Conservation (phyloP, 1,140 invertebrate genomes). For the Aphidius ervi region DNA sequence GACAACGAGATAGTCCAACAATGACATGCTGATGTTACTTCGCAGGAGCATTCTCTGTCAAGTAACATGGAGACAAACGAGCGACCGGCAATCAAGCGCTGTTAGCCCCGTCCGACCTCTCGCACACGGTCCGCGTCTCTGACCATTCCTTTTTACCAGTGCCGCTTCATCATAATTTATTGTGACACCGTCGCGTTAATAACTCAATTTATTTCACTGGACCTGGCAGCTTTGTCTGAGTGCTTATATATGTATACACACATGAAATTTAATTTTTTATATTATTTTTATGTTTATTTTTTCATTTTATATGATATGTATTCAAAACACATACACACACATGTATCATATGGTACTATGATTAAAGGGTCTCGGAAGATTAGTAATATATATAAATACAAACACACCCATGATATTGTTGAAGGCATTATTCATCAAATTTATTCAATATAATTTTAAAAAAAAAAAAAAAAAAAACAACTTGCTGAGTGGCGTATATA, state of each 20-base stretch:
- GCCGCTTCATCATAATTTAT: slow-evolving; percentile 55
- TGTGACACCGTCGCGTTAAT: slow-evolving; percentile 54
- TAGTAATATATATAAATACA: not conserved
- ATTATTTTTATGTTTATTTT: slow-evolving; percentile 13
- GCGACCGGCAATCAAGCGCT: slow-evolving; percentile 52
- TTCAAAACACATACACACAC: no score
- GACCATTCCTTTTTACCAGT: slow-evolving; percentile 48
- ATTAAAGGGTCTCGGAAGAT: no score
- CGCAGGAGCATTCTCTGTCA: slow-evolving; percentile 48
- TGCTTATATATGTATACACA: not conserved
- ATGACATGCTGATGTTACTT: slow-evolving; percentile 36
- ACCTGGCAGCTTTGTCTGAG: not conserved
- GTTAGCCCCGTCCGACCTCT: slow-evolving; percentile 52
- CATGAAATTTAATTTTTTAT: not conserved
- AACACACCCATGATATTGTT: no score
- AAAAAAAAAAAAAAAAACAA: no score
- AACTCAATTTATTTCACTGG: slow-evolving; percentile 55
- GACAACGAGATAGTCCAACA: slow-evolving; percentile 4
- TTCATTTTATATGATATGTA: not conserved
- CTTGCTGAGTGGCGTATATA: no score
- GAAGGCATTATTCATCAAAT: no score
- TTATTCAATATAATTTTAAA: not conserved
- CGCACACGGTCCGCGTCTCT: slow-evolving; percentile 39
- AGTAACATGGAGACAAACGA: slow-evolving; percentile 54
- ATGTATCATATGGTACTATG: no score